Base-by-base conservation (phyloP, 2,113 vertebrate genomes). In the Egretta garzetta region DNA sequence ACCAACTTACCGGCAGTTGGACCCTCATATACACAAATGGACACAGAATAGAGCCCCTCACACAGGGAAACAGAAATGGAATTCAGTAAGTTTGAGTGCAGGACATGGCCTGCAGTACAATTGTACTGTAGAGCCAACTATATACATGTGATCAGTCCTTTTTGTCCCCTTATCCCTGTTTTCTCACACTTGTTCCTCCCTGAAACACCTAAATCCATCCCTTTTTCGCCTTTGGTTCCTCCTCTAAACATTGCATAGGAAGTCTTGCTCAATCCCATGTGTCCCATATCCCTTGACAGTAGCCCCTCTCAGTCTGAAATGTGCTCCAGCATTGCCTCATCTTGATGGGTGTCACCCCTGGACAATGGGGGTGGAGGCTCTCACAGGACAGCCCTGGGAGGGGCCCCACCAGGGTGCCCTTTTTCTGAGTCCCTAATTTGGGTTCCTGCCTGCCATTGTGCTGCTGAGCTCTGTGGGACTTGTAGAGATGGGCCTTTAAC, bases 391-490 rank as follows among this genome's bases (percentile, higher is more conserved):
- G 39, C 39, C 45, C 20, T 39, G 35, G 56, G 56, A 71, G 52
- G 8, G 19, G 9, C 18, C 19, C 24, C 21, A 39, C 7, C 14
- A 60, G 24, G 1, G 12, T 56, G 13, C 13, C 10, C 16, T 68
- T 73, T n/a, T 13, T 59, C 33, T n/a, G 10, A 53, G 52, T 41
- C 53, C 2, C 1, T 60, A 62, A 13, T 80, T 35, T 68, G 18
- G 9, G 26, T 74, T 80, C 12, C 26, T 70, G 13, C 26, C 60
- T 79, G 60, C 50, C 0, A 0, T 35, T 56, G n/a, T 85, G 41
- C 52, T 63, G 26, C n/a, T 90, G 45, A 26, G 12, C 22, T 41
- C 47, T 87, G 52, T 58, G 80, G 76, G 27, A 47, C 16, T 70
- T 81, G 13, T 23, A 56, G 17, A 35, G 14, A n/a, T 37, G 47